phyloP scores from a whole-genome alignment of 2,888 invertebrate species.

The Syrphus vitripennis region DNA sequence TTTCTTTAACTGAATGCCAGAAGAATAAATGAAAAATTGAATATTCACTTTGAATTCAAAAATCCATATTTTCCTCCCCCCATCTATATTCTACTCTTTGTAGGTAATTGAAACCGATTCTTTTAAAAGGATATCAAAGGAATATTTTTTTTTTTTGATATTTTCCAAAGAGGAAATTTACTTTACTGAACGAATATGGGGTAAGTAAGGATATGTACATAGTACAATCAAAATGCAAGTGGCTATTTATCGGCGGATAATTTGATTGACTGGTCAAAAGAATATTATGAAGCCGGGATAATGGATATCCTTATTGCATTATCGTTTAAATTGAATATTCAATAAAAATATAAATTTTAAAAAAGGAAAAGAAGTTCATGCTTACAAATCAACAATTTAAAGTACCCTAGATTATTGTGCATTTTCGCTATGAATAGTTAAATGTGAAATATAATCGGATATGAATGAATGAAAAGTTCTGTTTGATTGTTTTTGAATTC shows the following conservation, averaged over 20 bases:
- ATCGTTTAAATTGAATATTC: slow-evolving; percentile 63
- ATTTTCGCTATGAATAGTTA: neutral
- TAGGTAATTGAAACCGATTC: slow-evolving; percentile 58
- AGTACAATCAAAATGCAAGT: slow-evolving; percentile 51
- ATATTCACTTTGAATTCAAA: slow-evolving; percentile 41
- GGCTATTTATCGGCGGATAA: slow-evolving; percentile 71
- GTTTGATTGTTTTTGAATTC: neutral
- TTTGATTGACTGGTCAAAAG: slow-evolving; percentile 75
- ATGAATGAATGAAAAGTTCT: neutral
- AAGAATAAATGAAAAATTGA: slow-evolving; percentile 39
- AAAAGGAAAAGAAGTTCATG: slow-evolving; percentile 33
- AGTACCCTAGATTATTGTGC: neutral
- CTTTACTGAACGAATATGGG: slow-evolving; percentile 23
- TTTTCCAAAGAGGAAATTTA: slow-evolving; percentile 42
- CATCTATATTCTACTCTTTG: neutral
- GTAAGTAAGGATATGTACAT: neutral
- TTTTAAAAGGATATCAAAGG: slow-evolving; percentile 65
- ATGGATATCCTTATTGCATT: slow-evolving; percentile 68
- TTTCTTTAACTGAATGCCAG: neutral
- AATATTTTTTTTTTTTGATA: neutral
- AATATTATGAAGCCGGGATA: slow-evolving; percentile 49
- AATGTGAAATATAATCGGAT: slow-evolving; percentile 41
- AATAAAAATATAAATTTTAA: slow-evolving; percentile 42
- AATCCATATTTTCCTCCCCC: slow-evolving; percentile 15
- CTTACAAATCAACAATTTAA: neutral